Conservation (phyloP, 2,888 invertebrate species). For the Tanypteryx hageni region DNA sequence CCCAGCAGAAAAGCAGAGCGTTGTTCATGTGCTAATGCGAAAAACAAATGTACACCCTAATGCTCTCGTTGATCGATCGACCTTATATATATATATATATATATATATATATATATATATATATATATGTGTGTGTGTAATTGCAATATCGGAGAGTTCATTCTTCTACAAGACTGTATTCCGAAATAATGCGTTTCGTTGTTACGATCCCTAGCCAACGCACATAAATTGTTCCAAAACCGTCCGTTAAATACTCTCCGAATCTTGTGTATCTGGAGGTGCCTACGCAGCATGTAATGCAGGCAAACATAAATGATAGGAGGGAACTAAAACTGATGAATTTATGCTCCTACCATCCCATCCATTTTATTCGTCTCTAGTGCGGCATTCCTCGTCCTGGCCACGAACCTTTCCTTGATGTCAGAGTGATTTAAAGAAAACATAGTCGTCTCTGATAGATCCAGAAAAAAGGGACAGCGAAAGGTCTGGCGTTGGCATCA, state of each 20-base stretch:
- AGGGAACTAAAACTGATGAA: not conserved
- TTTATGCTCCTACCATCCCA: not conserved
- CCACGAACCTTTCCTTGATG: not conserved
- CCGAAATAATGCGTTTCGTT: not conserved
- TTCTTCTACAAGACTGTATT: not conserved
- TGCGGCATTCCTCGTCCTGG: not conserved
- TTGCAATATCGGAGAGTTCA: not conserved
- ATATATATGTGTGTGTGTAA: no score
- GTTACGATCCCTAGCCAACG: no score
- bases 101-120: no score
- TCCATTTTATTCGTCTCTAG: not conserved
- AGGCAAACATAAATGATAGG: not conserved
- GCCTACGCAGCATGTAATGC: not conserved
- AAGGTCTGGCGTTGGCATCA: not conserved
- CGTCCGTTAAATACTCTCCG: not conserved
- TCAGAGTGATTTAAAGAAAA: conserved; percentile 3
- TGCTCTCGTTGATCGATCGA: no score
- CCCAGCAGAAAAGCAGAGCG: no score
- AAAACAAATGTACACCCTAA: no score
- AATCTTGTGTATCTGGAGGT: not conserved
- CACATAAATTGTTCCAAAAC: not conserved
- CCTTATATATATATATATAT: no score
- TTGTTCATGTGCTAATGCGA: no score
- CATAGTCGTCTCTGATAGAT: not conserved
- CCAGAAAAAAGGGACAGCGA: not conserved